Conservation (phyloP, 2,113 vertebrate genomes). For the Trinectes maculatus region DNA sequence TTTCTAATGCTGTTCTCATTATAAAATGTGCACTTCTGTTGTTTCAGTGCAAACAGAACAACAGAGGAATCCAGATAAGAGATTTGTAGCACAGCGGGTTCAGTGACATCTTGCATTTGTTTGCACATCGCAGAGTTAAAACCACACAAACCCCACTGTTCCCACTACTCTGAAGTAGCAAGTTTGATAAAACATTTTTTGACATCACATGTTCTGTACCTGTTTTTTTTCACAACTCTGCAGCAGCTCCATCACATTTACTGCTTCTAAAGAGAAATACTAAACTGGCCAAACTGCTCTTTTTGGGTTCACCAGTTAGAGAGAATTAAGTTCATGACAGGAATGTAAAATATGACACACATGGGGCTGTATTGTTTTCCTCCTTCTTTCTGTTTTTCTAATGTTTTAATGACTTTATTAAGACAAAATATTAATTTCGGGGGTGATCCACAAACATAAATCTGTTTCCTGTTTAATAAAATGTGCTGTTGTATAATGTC, state of each 20-base stretch:
- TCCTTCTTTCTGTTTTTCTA: neutral
- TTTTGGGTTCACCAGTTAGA: slow-evolving; percentile 18
- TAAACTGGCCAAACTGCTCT: slow-evolving; percentile 2
- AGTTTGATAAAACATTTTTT: slow-evolving; percentile 37
- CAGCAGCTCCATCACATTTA: slow-evolving; percentile 1
- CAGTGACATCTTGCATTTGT: slow-evolving; percentile 23
- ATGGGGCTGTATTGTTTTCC: neutral
- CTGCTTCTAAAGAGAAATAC: slow-evolving; percentile 1
- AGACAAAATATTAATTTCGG: too few species aligned
- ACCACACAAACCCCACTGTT: slow-evolving; percentile 41
- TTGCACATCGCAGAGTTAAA: slow-evolving; percentile 45
- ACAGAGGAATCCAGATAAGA: slow-evolving; percentile 38
- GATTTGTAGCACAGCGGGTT: slow-evolving; percentile 35
- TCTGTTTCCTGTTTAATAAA: neutral
- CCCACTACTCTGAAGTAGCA: slow-evolving; percentile 17
- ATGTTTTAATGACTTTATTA: slow-evolving; percentile 1
- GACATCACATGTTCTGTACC: slow-evolving; percentile 8
- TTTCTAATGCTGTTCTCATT: slow-evolving; percentile 44
- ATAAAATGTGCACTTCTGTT: slow-evolving; percentile 27
- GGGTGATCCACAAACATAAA: slow-evolving; percentile 2
- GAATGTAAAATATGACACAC: slow-evolving; percentile 29
- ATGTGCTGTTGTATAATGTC: neutral
- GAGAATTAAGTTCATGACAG: slow-evolving; percentile 6
- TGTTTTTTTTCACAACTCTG: slow-evolving; percentile 1
- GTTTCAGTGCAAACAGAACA: slow-evolving; percentile 35